Evolutionary conservation across 2,888 invertebrate genomes (phyloP).

Genomic region (Oxycera nigricornis): DNA sequence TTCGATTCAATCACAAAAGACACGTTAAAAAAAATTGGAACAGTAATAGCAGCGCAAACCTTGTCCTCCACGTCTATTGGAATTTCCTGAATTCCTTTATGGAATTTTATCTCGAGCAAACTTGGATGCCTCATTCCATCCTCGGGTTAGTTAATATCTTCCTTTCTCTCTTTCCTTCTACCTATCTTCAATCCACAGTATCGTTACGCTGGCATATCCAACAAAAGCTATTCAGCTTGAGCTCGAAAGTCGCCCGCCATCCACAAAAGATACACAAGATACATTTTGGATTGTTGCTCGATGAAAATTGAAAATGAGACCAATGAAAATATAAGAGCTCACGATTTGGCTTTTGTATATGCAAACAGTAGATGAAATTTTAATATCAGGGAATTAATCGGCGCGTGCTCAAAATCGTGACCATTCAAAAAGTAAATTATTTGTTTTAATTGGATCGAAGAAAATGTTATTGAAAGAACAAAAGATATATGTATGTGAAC

Average conservation of each 20-base stretch:
- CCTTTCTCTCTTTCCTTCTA: neutral
- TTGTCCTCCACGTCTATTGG: neutral
- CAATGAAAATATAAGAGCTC: constrained; percentile 24
- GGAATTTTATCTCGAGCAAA: constrained; percentile 35
- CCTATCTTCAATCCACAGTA: neutral
- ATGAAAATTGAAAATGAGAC: constrained; percentile 23
- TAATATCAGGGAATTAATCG: constrained; percentile 50
- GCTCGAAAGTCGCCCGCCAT: too few species aligned
- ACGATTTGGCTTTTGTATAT: constrained; percentile 43
- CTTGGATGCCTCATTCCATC: neutral
- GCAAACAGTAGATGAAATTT: constrained; percentile 46
- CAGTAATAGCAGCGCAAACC: neutral
- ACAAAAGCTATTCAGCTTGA: neutral
- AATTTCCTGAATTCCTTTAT: constrained; percentile 24
- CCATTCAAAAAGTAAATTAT: constrained; percentile 45
- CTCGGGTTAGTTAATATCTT: neutral
- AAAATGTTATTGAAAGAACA: constrained; percentile 41
- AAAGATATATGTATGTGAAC: neutral
- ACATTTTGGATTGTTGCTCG: neutral
- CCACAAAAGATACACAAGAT: too few species aligned
- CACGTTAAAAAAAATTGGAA: too few species aligned
- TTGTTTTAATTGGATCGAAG: constrained; percentile 44
- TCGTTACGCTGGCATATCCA: neutral
- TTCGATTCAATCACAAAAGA: constrained; percentile 1
- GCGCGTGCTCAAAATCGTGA: constrained; percentile 51